phyloP scores from a whole-genome alignment of 2,888 invertebrate genomes.

The Hydrotaea diabolus region DNA sequence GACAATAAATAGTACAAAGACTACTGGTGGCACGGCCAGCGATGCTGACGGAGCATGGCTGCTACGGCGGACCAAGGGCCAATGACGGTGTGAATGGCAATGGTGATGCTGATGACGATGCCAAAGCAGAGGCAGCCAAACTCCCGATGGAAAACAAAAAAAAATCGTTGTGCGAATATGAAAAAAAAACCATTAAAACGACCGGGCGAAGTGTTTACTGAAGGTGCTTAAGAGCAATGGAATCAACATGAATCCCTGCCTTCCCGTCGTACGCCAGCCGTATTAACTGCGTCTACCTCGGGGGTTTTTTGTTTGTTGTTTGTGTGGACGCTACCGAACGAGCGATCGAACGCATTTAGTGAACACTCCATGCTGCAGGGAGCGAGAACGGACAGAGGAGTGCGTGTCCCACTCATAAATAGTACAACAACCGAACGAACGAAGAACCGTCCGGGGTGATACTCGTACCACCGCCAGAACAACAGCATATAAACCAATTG shows the following conservation, averaged over 20 bases:
- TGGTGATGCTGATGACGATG: too few species aligned
- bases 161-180: neutral
- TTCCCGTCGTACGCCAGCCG: neutral
- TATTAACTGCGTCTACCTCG: neutral
- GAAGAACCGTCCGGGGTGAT: neutral
- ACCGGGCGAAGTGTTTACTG: conserved; percentile 23
- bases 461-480: neutral
- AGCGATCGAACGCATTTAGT: too few species aligned
- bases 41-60: neutral
- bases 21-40: neutral
- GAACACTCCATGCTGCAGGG: neutral
- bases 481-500: neutral
- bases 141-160: neutral
- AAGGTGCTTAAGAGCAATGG: neutral
- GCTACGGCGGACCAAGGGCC: neutral
- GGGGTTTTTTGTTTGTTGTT: neutral
- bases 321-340: neutral
- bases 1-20: conserved; percentile 47
- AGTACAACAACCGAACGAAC: neutral
- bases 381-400: neutral
- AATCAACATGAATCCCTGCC: neutral
- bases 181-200: conserved; percentile 28
- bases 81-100: neutral
- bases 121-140: neutral
- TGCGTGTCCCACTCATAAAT: conserved; percentile 6